Conservation (phyloP, 2,113 vertebrate species). For the Sisor rabdophorus region DNA sequence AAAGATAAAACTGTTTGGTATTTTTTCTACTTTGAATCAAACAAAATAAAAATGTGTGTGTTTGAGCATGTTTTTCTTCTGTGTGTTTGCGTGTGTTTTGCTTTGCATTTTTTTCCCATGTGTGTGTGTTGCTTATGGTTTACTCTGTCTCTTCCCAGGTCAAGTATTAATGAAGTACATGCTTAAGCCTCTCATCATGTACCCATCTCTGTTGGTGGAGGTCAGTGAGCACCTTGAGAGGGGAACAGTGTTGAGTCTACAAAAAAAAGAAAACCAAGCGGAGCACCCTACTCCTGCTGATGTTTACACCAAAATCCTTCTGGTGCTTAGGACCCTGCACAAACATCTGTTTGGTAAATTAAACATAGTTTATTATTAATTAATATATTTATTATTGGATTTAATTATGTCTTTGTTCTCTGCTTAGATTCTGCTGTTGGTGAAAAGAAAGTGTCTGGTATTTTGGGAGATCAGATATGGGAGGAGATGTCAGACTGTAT, state of each 20-base stretch:
- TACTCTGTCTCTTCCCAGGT: conserved; percentile 63
- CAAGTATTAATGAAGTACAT: conserved; percentile 83
- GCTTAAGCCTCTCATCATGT: conserved; percentile 78
- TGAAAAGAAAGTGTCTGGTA: conserved; percentile 67
- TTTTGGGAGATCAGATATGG: conserved; percentile 86
- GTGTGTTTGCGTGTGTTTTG: no score
- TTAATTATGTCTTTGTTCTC: neutral
- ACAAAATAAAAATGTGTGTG: neutral
- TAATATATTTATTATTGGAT: neutral
- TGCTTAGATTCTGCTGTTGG: conserved; percentile 73
- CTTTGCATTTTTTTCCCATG: neutral
- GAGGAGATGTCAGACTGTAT: conserved; percentile 85
- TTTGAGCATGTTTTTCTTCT: neutral
- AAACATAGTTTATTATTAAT: neutral
- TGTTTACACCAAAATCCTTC: conserved; percentile 79
- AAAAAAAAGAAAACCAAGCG: conserved; percentile 56
- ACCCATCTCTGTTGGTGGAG: conserved; percentile 69
- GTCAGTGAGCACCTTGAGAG: conserved; percentile 68
- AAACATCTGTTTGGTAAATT: conserved; percentile 75
- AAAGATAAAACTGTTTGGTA: conserved; percentile 89
- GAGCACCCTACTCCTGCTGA: conserved; percentile 75
- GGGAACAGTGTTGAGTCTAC: conserved; percentile 67
- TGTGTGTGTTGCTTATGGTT: neutral
- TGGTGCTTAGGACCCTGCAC: conserved; percentile 80
- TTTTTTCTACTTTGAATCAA: conserved; percentile 18